phyloP scores from a whole-genome alignment of 1,140 invertebrate species.

The Mamestra configurata region DNA sequence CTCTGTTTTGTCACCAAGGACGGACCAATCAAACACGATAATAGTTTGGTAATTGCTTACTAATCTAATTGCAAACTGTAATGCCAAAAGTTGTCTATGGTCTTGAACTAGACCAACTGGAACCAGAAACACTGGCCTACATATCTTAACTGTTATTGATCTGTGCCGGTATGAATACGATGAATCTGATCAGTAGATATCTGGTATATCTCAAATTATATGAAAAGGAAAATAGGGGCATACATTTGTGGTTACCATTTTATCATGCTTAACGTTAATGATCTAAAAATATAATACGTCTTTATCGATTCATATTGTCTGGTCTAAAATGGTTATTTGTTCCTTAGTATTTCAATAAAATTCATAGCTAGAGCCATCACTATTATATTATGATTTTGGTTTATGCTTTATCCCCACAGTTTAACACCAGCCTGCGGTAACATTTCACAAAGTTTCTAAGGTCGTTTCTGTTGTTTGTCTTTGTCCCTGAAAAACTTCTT shows the following conservation, averaged over 20 bases:
- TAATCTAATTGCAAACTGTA: not conserved
- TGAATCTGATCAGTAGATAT: not conserved
- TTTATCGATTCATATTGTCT: not conserved
- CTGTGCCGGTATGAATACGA: not conserved
- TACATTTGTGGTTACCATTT: not conserved
- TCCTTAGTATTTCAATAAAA: not conserved
- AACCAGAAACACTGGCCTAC: conserved; percentile 31
- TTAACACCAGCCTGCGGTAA: too few relatives aligned
- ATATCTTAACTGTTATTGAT: conserved; percentile 31
- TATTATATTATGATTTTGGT: not conserved
- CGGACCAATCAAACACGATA: too few relatives aligned
- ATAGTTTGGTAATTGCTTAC: not conserved
- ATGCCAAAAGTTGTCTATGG: conserved; percentile 8
- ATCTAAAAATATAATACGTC: not conserved
- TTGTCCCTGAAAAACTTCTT: conserved; percentile 44
- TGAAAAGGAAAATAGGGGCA: too few relatives aligned
- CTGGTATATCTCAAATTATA: not conserved
- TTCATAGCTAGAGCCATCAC: not conserved
- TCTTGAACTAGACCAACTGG: conserved; percentile 9
- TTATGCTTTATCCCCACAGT: not conserved
- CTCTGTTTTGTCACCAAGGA: not conserved
- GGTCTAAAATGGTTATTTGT: not conserved
- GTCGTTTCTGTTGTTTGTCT: conserved; percentile 23
- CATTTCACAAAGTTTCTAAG: conserved; percentile 18
- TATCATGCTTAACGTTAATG: not conserved